Percentiles rank a stretch among this genome's conserved stretches.
Evolutionary conservation across 1,140 invertebrate genomes (phyloP).

Genomic region (Drosophila nebulosa): DNA sequence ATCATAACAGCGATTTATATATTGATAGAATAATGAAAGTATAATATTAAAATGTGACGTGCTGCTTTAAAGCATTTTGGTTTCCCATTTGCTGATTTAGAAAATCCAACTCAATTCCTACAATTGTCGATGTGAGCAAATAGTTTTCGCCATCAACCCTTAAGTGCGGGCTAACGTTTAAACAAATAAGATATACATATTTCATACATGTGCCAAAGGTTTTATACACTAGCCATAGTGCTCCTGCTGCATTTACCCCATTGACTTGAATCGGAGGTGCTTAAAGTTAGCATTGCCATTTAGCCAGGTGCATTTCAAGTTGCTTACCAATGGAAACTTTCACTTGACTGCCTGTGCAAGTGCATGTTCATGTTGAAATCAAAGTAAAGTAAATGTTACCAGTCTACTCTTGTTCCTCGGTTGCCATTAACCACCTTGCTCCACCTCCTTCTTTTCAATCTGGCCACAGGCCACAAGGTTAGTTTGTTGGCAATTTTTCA

Average conservation of each 20-base stretch:
- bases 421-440: background rate
- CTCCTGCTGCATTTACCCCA: background rate
- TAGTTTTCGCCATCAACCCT: too few relatives aligned
- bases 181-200: too few relatives aligned
- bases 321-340: conserved; percentile 33
- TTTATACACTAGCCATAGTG: background rate
- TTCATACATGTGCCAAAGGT: background rate
- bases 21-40: too few relatives aligned
- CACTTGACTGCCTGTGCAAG: conserved; percentile 32
- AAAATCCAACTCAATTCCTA: too few relatives aligned
- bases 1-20: too few relatives aligned
- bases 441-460: background rate
- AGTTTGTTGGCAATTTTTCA: conserved; percentile 34
- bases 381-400: conserved; percentile 44
- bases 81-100: too few relatives aligned
- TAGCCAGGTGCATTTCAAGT: conserved; percentile 2
- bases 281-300: conserved; percentile 2
- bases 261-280: background rate
- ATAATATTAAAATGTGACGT: too few relatives aligned
- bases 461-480: conserved; percentile 15
- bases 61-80: too few relatives aligned
- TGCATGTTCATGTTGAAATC: conserved; percentile 33
- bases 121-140: too few relatives aligned
- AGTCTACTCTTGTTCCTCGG: background rate
- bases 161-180: too few relatives aligned